phyloP scores from a whole-genome alignment of 2,888 invertebrate genomes.

The Pollenia labialis region DNA sequence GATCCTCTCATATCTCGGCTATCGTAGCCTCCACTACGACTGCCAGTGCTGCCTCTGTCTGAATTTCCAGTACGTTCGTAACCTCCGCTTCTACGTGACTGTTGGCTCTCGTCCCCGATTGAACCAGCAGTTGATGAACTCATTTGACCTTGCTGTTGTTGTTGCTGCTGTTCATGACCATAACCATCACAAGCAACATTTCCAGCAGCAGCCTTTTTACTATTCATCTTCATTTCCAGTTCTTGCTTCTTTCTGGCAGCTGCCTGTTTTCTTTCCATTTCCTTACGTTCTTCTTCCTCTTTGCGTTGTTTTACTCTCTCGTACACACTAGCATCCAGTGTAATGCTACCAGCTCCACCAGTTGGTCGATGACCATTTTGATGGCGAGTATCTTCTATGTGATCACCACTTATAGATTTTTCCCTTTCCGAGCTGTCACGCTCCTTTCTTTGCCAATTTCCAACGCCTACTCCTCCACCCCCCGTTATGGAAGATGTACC shows the following conservation, averaged over 20 bases:
- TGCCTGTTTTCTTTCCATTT: conserved; percentile 87
- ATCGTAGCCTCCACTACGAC: conserved; percentile 69
- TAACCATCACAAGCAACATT: background rate
- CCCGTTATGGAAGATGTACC: conserved; percentile 72
- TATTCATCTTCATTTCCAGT: conserved; percentile 88
- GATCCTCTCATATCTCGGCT: conserved; percentile 67
- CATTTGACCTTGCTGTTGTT: conserved; percentile 54
- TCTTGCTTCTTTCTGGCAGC: conserved; percentile 88
- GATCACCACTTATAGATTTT: conserved; percentile 72
- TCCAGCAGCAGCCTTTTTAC: conserved; percentile 84
- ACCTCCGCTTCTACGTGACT: conserved; percentile 63
- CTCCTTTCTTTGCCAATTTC: conserved; percentile 74
- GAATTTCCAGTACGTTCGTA: conserved; percentile 74
- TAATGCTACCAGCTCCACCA: conserved; percentile 78
- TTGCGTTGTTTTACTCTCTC: conserved; percentile 93
- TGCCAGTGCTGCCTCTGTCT: conserved; percentile 73
- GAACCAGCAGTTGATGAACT: conserved; percentile 65
- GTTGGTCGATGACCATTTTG: conserved; percentile 84
- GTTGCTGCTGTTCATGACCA: conserved; percentile 23
- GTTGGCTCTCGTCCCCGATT: conserved; percentile 72
- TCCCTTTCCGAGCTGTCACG: conserved; percentile 74
- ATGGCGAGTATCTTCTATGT: conserved; percentile 80
- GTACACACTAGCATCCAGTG: conserved; percentile 89
- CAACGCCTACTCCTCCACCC: conserved; percentile 59
- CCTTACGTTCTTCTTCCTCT: conserved; percentile 94